These are phyloP conservation scores for Spea bombifrons DNA, from an alignment of 2,113 vertebrate species.

Conservation along the genomic window DNA sequence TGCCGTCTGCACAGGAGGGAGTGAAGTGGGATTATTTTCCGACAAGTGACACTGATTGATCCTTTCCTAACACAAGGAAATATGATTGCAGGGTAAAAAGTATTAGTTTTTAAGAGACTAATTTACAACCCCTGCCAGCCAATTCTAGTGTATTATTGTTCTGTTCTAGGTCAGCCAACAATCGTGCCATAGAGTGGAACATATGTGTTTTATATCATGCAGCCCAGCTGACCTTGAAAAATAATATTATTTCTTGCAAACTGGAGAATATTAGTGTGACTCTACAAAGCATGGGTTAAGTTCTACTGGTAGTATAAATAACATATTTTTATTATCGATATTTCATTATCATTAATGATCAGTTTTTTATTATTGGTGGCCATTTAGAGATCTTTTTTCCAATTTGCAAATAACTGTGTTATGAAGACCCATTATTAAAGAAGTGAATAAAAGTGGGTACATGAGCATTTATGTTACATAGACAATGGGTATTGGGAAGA, in stretches of 20 bases:
- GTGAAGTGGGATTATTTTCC: neutral
- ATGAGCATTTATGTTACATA: too few relatives aligned
- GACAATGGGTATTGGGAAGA: too few relatives aligned
- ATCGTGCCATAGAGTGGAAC: conserved; percentile 25
- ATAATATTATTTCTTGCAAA: conserved; percentile 7
- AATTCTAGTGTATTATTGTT: conserved; percentile 22
- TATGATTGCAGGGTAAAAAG: conserved; percentile 6
- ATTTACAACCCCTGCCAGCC: neutral
- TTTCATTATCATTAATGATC: too few relatives aligned
- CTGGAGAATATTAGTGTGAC: neutral
- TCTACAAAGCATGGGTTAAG: too few relatives aligned
- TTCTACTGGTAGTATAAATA: too few relatives aligned
- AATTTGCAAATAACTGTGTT: too few relatives aligned
- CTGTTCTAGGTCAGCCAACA: neutral
- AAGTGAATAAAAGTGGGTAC: too few relatives aligned
- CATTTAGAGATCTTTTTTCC: too few relatives aligned
- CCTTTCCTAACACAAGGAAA: conserved; percentile 11
- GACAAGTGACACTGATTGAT: conserved; percentile 31
- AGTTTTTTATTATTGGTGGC: too few relatives aligned
- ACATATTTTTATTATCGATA: too few relatives aligned
- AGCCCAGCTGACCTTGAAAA: neutral
- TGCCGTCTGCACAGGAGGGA: conserved; percentile 5
- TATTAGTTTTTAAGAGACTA: conserved; percentile 7
- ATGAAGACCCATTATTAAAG: too few relatives aligned
- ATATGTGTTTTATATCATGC: neutral